phyloP scores from a whole-genome alignment of 2,113 vertebrate genomes.

The Heptranchias perlo region DNA sequence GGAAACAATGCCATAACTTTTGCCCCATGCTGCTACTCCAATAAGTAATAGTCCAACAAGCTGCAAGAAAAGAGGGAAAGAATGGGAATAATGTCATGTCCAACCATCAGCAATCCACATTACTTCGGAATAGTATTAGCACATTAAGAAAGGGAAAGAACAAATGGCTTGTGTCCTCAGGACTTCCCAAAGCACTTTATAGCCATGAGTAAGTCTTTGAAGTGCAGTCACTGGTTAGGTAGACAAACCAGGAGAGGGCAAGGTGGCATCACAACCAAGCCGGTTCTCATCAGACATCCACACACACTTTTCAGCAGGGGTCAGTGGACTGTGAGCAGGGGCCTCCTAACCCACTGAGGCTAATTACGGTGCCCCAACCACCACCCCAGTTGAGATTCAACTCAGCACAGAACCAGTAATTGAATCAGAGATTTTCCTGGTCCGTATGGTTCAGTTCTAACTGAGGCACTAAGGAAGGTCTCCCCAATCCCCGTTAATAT shows the following conservation, averaged over 20 bases:
- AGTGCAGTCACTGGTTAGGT: neutral
- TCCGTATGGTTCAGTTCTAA: neutral
- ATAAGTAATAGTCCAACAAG: slow-evolving; percentile 83
- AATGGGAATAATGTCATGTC: slow-evolving; percentile 7
- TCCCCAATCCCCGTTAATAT: neutral
- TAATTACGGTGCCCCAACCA: neutral
- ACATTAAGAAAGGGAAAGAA: neutral
- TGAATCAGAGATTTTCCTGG: neutral
- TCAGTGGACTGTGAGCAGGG: neutral
- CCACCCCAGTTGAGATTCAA: neutral
- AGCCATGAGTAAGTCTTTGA: neutral
- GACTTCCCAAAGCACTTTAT: neutral
- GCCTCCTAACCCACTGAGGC: neutral
- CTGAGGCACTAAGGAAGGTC: neutral
- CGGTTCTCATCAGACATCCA: neutral
- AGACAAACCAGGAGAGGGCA: neutral
- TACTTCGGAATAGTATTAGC: neutral
- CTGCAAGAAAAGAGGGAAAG: slow-evolving; percentile 50
- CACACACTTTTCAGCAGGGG: neutral
- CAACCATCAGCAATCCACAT: neutral
- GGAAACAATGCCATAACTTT: slow-evolving; percentile 76
- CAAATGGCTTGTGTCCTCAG: neutral
- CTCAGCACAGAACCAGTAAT: neutral
- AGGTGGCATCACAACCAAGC: neutral
- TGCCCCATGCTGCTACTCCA: slow-evolving; percentile 83